Evolutionary conservation across 2,888 invertebrate genomes (phyloP), one percentile per base, ranked within the genome.

Genomic region (Lasioglossum oenotherae): DNA sequence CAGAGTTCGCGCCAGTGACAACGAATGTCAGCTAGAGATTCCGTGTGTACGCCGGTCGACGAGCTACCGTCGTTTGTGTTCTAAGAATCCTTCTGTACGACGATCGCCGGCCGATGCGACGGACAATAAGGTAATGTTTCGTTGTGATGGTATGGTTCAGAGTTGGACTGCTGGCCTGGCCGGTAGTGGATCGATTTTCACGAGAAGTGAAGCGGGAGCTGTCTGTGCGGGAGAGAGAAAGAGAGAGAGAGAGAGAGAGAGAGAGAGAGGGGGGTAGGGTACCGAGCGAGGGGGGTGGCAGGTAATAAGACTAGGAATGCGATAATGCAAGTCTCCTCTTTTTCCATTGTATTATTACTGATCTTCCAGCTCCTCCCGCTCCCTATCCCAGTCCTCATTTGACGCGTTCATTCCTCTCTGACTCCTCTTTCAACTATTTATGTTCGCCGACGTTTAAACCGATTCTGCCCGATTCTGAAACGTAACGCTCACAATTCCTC

Each of bases 171-270:
- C 75, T 85, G 88, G 90, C 88, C 87, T 87, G 88, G 86, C 90
- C 85, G 89, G 86, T 87, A 74, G 86, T 86, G 89, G 74, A 91
- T 91, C 91, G 91, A 91, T 91, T 91, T 89, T 89, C 86, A 76
- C 67, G 86, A 82, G 82, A 82, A 85, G 85, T 71, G 80, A 80
- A 79, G 71, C 83, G 84, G 83, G 75, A 82, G 83, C 71, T 73
- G 73, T 31, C 16, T 76, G 41, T n/a, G 41, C 19, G 77, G 80
- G 85, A 64, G 84, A 74, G 78, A 60, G 79, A 78, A 67, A 80
- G 81, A 69, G 81, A 83, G 84, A 31, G 69, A 44, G 44, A 14
- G 81, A n/a, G 44, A 14, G 69, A 77, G 77, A 23, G 82, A 49
- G 72, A 31, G 67, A 80, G 81, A 69, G 82, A 64, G 72, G 23